phyloP scores from a whole-genome alignment of 2,797 vertebrate species.

The Lutjanus argentimaculatus region DNA sequence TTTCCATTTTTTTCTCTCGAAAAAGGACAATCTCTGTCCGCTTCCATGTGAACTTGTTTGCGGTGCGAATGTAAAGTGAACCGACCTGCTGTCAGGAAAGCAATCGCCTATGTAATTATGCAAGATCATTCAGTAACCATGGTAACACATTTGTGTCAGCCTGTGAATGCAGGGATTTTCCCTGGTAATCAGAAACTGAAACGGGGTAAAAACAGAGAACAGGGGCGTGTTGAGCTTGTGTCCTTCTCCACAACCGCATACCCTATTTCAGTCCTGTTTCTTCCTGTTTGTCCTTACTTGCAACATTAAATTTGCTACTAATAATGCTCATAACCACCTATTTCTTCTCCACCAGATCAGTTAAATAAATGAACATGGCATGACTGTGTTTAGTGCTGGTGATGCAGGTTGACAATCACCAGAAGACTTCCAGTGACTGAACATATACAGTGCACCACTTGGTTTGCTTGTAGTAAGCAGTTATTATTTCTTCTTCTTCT shows the following conservation, averaged over 20 bases:
- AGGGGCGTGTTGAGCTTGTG: background rate
- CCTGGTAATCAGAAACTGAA: background rate
- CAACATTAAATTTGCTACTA: background rate
- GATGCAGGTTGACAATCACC: background rate
- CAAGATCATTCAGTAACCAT: constrained; percentile 42
- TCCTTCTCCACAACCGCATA: background rate
- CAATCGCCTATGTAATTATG: constrained; percentile 40
- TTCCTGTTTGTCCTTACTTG: background rate
- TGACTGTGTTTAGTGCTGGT: background rate
- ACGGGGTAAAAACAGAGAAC: background rate
- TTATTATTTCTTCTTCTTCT: no score
- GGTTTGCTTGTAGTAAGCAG: background rate
- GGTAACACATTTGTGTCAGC: constrained; percentile 32
- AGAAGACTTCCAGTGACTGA: background rate
- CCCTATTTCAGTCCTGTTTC: background rate
- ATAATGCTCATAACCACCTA: background rate
- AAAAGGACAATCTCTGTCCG: background rate
- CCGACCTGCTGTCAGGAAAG: constrained; percentile 7
- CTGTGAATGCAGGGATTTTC: constrained; percentile 12
- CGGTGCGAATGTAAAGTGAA: constrained; percentile 23
- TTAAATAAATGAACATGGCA: no score
- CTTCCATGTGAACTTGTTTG: constrained; percentile 10
- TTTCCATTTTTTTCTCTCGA: background rate
- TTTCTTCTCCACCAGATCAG: background rate
- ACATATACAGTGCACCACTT: background rate